These are phyloP conservation scores for Chaenodraco wilsoni DNA, from an alignment of 2,797 vertebrate species.

Conservation along the genomic window DNA sequence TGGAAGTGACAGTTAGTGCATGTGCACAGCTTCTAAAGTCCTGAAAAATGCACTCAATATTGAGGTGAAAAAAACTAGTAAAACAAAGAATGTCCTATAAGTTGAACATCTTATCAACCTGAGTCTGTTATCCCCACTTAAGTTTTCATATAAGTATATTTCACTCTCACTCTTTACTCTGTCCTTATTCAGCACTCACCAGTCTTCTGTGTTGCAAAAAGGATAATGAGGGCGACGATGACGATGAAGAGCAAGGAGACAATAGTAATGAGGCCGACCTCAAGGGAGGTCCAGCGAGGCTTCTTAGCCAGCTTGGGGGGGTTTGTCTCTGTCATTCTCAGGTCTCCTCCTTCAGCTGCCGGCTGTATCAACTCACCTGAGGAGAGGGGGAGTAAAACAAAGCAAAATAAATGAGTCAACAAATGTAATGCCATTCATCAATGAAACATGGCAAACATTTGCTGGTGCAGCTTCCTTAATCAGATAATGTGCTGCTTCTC, in stretches of 20 bases:
- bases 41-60: conserved; percentile 6
- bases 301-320: conserved; percentile 90
- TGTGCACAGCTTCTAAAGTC: conserved; percentile 5
- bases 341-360: conserved; percentile 90
- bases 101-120: not conserved
- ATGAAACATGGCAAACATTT: not conserved
- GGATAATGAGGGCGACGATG: conserved; percentile 87
- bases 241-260: conserved; percentile 88
- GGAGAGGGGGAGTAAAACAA: not conserved
- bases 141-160: conserved; percentile 2
- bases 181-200: conserved; percentile 70
- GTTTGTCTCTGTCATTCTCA: conserved; percentile 92
- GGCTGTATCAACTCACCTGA: conserved; percentile 90
- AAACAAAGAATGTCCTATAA: not conserved
- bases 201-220: conserved; percentile 90
- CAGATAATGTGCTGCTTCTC: not conserved
- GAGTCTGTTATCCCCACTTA: not conserved
- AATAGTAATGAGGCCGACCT: conserved; percentile 89
- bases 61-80: not conserved
- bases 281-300: conserved; percentile 88
- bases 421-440: not conserved
- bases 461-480: not conserved
- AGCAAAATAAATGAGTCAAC: not conserved
- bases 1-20: conserved; percentile 9
- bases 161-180: conserved; percentile 1